Percentiles rank a stretch among this genome's conserved stretches.
phyloP scores from a whole-genome alignment of 2,113 vertebrate species.

The Emydura subglobosa region DNA sequence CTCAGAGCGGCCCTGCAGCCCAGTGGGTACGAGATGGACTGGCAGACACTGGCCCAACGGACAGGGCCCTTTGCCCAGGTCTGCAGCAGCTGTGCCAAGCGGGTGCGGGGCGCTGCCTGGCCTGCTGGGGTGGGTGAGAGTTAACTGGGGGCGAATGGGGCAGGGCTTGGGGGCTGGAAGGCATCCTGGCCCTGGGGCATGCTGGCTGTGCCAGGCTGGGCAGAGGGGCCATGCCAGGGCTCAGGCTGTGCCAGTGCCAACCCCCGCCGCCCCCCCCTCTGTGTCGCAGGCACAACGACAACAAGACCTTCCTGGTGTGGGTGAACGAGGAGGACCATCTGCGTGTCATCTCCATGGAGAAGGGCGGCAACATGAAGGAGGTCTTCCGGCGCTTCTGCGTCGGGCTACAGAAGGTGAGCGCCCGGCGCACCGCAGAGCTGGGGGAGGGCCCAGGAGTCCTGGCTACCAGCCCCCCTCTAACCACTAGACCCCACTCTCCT shows the following conservation, averaged over 20 bases:
- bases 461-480: neutral
- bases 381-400: slow-evolving; percentile 96
- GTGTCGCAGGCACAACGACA: slow-evolving; percentile 89
- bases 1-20: neutral
- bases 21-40: neutral
- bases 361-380: slow-evolving; percentile 96
- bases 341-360: slow-evolving; percentile 96
- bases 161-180: neutral
- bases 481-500: too few relatives aligned
- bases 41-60: neutral
- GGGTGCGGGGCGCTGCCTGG: neutral
- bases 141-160: neutral
- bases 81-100: neutral
- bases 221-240: too few relatives aligned
- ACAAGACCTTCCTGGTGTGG: slow-evolving; percentile 95
- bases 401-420: slow-evolving; percentile 89
- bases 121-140: too few relatives aligned
- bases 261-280: neutral
- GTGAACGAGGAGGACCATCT: slow-evolving; percentile 97
- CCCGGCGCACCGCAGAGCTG: neutral
- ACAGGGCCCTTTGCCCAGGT: neutral
- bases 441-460: neutral
- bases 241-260: neutral
- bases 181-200: neutral
- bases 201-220: neutral